These are phyloP conservation scores for Cactoblastis cactorum DNA, from an alignment of 2,888 invertebrate genomes.

Conservation along the genomic window DNA sequence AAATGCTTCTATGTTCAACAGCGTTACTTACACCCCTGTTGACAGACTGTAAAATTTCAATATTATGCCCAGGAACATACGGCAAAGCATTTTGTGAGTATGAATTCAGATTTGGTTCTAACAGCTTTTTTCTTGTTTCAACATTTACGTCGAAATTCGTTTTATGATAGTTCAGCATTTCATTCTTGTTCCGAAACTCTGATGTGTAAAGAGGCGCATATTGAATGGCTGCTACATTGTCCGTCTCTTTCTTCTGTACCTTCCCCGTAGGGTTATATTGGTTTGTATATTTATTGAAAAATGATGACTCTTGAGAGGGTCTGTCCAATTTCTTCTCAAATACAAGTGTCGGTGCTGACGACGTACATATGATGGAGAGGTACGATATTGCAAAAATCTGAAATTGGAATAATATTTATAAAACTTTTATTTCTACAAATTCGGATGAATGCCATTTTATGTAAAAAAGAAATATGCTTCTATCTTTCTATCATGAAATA, in stretches of 20 bases:
- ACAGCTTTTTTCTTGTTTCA: conserved; percentile 21
- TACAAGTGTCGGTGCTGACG: conserved; percentile 11
- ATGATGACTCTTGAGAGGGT: conserved; percentile 34
- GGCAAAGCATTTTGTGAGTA: conserved; percentile 20
- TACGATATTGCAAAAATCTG: conserved; percentile 28
- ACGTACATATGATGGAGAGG: conserved; percentile 23
- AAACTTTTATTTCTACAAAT: background rate
- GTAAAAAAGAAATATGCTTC: background rate
- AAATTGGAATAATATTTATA: conserved; percentile 19
- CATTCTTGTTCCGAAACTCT: background rate
- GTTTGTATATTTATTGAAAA: conserved; percentile 31
- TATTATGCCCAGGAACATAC: conserved; percentile 31
- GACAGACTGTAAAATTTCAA: conserved; percentile 26
- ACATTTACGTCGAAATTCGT: background rate
- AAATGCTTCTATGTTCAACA: conserved; percentile 28
- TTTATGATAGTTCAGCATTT: background rate
- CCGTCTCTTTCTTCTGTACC: background rate
- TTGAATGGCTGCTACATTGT: conserved; percentile 23
- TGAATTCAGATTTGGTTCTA: conserved; percentile 31
- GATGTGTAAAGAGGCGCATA: conserved; percentile 32
- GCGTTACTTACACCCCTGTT: conserved; percentile 31
- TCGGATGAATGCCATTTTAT: no score
- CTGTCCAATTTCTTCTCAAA: conserved; percentile 25
- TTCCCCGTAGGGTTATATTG: conserved; percentile 27
- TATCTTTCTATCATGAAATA: no score